Evolutionary conservation across 2,888 invertebrate species (phyloP).

Genomic region (Thereva unica): DNA sequence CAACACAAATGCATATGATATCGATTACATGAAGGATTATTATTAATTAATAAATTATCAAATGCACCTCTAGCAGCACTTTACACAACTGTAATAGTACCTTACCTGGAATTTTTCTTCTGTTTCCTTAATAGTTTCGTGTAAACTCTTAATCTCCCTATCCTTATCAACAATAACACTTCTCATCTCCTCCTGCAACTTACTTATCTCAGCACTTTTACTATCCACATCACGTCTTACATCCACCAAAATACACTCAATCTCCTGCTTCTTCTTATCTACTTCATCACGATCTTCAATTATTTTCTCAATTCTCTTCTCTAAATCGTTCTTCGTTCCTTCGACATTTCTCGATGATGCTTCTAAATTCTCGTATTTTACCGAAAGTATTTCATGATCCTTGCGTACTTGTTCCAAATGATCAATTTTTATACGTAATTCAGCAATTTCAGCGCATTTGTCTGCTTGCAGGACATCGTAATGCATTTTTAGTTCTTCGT

Average conservation of each 20-base stretch:
- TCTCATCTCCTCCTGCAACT: conserved; percentile 50
- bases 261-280: conserved; percentile 30
- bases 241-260: conserved; percentile 52
- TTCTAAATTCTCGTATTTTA: conserved; percentile 27
- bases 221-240: conserved; percentile 50
- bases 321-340: conserved; percentile 55
- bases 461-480: conserved; percentile 45
- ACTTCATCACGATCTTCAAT: conserved; percentile 41
- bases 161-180: conserved; percentile 50
- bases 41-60: too few relatives aligned
- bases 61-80: too few relatives aligned
- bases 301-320: conserved; percentile 54
- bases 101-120: conserved; percentile 51
- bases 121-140: conserved; percentile 52
- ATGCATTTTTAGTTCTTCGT: conserved; percentile 41
- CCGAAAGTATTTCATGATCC: conserved; percentile 47
- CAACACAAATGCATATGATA: not conserved
- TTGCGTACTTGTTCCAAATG: conserved; percentile 38
- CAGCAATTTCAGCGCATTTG: conserved; percentile 46
- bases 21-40: too few relatives aligned
- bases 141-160: conserved; percentile 51
- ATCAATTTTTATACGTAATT: conserved; percentile 42
- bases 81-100: too few relatives aligned
- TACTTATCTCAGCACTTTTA: conserved; percentile 45
- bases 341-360: conserved; percentile 49